Conservation (phyloP, 2,113 vertebrate species). For the Bagarius yarrelli region DNA sequence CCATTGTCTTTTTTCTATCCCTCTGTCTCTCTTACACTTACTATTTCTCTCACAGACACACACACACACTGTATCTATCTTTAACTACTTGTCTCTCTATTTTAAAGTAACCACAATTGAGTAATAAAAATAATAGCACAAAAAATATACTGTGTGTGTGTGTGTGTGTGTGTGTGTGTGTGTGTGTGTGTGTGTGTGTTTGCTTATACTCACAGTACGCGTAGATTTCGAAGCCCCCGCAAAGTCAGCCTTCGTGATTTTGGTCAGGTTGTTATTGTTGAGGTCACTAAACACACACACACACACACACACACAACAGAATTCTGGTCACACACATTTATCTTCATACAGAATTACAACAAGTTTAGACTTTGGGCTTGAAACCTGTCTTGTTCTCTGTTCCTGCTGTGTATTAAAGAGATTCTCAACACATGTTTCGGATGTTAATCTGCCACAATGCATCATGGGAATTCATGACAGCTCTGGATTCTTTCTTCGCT, state of each 20-base stretch:
- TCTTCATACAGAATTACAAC: constrained; percentile 5
- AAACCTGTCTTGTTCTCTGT: background rate
- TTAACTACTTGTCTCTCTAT: too few relatives aligned
- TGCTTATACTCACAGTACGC: constrained; percentile 90
- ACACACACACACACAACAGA: constrained; percentile 16
- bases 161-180: constrained; percentile 24
- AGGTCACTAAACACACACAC: constrained; percentile 79
- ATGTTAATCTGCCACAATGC: background rate
- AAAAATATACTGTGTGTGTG: background rate
- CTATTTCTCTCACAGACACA: background rate
- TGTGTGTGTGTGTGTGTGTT: background rate
- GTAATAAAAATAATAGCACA: background rate
- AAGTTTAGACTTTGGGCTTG: constrained; percentile 1
- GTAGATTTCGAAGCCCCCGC: constrained; percentile 90
- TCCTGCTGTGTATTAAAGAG: background rate
- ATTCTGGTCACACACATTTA: constrained; percentile 8
- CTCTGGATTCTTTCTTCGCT: background rate
- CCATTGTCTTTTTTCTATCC: background rate
- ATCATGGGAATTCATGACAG: background rate
- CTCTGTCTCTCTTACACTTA: background rate
- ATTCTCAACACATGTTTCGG: background rate
- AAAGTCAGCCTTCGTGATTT: constrained; percentile 94
- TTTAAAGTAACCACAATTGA: too few relatives aligned
- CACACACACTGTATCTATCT: too few relatives aligned
- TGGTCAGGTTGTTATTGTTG: constrained; percentile 98